Percentiles rank a stretch among this genome's conserved stretches.
Evolutionary conservation across 2,113 vertebrate genomes (phyloP).

Genomic region (Zosterops lateralis): DNA sequence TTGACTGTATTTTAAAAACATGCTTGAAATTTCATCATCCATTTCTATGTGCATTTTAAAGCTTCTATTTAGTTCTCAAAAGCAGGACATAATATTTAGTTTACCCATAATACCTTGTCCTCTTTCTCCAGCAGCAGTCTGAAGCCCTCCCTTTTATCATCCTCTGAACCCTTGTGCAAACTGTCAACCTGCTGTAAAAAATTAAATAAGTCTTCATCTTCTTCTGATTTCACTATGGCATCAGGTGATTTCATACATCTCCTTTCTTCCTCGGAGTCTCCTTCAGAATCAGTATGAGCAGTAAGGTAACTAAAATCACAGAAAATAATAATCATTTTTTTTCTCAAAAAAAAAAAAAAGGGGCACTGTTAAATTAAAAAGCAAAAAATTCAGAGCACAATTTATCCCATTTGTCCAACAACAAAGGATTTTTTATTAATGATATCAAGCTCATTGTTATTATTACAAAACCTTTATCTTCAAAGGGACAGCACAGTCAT

Average conservation of each 20-base stretch:
- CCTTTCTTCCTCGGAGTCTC: constrained; percentile 70
- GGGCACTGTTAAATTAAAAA: neutral
- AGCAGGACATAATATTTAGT: neutral
- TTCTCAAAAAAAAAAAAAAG: neutral
- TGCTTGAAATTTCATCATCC: neutral
- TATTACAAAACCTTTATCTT: neutral
- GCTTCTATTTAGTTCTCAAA: neutral
- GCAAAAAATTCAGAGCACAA: neutral
- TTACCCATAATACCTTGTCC: constrained; percentile 76
- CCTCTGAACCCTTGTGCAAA: constrained; percentile 77
- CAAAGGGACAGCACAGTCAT: neutral
- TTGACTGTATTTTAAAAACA: neutral
- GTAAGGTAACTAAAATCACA: constrained; percentile 88
- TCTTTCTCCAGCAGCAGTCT: constrained; percentile 78
- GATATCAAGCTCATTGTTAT: neutral
- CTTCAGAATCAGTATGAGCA: constrained; percentile 92
- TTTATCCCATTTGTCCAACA: neutral
- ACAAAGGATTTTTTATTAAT: neutral
- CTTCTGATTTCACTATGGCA: neutral
- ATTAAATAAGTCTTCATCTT: constrained; percentile 69
- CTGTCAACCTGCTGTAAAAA: constrained; percentile 81
- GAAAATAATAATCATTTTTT: constrained; percentile 4
- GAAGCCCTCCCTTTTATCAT: constrained; percentile 81
- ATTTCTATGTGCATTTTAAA: neutral
- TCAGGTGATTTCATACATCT: neutral